Evolutionary conservation across 2,797 vertebrate genomes (phyloP).

Genomic region (Chlorospingus flavigularis): DNA sequence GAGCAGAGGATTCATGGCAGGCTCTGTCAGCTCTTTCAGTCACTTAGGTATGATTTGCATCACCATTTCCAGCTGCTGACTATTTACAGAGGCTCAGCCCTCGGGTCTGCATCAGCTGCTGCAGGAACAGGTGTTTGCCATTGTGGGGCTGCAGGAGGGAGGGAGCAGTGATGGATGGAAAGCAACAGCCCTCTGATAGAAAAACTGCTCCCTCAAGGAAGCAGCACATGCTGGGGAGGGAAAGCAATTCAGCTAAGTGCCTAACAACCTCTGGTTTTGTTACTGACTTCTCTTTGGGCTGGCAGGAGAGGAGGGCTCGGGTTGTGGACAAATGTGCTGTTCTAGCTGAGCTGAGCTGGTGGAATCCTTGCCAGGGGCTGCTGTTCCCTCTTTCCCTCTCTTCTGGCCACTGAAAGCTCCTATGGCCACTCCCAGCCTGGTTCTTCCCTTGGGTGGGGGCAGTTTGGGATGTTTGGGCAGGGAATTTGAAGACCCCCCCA

Average conservation of each 20-base stretch:
- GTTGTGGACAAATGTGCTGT: background rate
- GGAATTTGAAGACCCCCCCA: background rate
- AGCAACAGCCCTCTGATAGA: background rate
- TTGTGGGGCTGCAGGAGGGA: background rate
- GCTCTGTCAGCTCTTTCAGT: background rate
- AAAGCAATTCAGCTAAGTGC: conserved; percentile 4
- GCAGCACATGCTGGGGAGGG: background rate
- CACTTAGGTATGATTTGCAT: conserved; percentile 12
- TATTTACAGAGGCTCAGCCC: conserved; percentile 11
- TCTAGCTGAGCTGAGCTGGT: background rate
- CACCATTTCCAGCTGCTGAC: conserved; percentile 13
- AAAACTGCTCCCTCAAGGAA: background rate
- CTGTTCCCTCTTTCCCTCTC: background rate
- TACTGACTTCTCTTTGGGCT: background rate
- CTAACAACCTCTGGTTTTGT: background rate
- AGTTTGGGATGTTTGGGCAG: background rate
- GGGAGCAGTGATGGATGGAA: background rate
- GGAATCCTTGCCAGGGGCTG: background rate
- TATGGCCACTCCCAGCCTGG: background rate
- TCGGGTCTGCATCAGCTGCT: conserved; percentile 36
- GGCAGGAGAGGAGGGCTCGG: background rate
- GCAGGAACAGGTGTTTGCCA: conserved; percentile 27
- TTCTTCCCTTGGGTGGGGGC: fast-evolving
- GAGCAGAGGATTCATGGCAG: background rate
- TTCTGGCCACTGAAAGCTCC: background rate